A percentile compares a stretch with the other conserved stretches of the same genome.
These are phyloP conservation scores for Oscheius sp. DNA, from an alignment of 2,888 invertebrate species.

Conservation along the genomic window DNA sequence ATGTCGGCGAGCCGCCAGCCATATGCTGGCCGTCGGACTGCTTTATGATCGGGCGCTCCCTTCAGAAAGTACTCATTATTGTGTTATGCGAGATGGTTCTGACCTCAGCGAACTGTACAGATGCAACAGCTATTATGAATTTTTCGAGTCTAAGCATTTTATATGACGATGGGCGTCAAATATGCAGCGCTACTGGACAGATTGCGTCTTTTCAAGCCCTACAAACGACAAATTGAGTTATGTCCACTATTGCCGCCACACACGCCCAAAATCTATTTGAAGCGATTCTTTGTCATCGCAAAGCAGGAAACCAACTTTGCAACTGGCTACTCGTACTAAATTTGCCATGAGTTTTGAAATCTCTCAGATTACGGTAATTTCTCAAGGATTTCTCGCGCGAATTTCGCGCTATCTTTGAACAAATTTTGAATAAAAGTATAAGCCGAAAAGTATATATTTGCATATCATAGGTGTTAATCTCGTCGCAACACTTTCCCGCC, in stretches of 20 bases:
- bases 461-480: conserved; percentile 26
- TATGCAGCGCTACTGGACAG: background rate
- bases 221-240: conserved; percentile 28
- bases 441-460: conserved; percentile 15
- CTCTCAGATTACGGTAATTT: too few species aligned
- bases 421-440: background rate
- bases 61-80: conserved; percentile 29
- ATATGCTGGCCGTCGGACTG: conserved; percentile 25
- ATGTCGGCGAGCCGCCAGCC: conserved; percentile 23
- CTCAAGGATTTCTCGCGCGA: background rate
- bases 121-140: background rate
- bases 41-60: conserved; percentile 28
- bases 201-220: conserved; percentile 29
- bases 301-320: background rate
- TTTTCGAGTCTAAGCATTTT: conserved; percentile 3
- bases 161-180: conserved; percentile 13
- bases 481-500: conserved; percentile 15
- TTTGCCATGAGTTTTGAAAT: too few species aligned
- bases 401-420: background rate
- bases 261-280: conserved; percentile 21
- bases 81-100: conserved; percentile 27
- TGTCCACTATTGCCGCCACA: conserved; percentile 26
- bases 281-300: conserved; percentile 27
- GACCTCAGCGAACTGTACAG: conserved; percentile 10
- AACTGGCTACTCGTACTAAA: too few species aligned